Percentiles rank a stretch among this genome's conserved stretches.
Evolutionary conservation across 1,140 invertebrate genomes (phyloP).

Genomic region (Chrysomallon squamiferum): DNA sequence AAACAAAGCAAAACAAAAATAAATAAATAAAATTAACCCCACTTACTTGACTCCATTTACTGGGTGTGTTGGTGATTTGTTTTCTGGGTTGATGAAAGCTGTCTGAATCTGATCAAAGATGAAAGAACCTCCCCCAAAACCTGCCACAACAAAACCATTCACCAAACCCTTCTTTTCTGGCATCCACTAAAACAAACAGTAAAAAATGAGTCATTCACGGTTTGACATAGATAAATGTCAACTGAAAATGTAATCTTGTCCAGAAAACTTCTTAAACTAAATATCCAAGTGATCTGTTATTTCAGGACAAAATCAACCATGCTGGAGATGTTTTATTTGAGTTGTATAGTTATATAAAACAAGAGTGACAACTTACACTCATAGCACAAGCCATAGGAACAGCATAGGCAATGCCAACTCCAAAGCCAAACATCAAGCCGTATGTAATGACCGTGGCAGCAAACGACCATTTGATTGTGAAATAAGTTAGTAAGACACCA

Average conservation of each 20-base stretch:
- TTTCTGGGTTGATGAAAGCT: slow-evolving; percentile 63
- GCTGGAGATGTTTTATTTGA: too few relatives aligned
- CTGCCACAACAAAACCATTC: slow-evolving; percentile 63
- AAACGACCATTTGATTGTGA: slow-evolving; percentile 58
- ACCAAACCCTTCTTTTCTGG: slow-evolving; percentile 62
- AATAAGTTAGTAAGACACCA: slow-evolving; percentile 60
- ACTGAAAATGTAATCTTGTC: too few relatives aligned
- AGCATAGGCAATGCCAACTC: slow-evolving; percentile 62
- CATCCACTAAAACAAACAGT: slow-evolving; percentile 58
- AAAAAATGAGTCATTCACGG: background rate
- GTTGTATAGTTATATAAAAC: too few relatives aligned
- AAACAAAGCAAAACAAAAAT: background rate
- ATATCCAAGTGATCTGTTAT: too few relatives aligned
- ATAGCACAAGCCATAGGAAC: slow-evolving; percentile 61
- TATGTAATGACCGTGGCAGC: slow-evolving; percentile 52
- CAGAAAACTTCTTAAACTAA: too few relatives aligned
- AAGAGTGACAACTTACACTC: slow-evolving; percentile 47
- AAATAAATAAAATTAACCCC: too few relatives aligned
- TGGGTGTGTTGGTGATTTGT: slow-evolving; percentile 40
- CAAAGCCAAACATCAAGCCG: slow-evolving; percentile 61
- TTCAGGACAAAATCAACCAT: too few relatives aligned
- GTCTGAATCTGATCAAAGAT: slow-evolving; percentile 64
- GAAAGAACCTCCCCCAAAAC: slow-evolving; percentile 63
- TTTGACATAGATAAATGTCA: too few relatives aligned
- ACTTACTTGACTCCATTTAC: slow-evolving; percentile 30